phyloP scores from a whole-genome alignment of 2,888 invertebrate species.

The Machimus atricapillus region DNA sequence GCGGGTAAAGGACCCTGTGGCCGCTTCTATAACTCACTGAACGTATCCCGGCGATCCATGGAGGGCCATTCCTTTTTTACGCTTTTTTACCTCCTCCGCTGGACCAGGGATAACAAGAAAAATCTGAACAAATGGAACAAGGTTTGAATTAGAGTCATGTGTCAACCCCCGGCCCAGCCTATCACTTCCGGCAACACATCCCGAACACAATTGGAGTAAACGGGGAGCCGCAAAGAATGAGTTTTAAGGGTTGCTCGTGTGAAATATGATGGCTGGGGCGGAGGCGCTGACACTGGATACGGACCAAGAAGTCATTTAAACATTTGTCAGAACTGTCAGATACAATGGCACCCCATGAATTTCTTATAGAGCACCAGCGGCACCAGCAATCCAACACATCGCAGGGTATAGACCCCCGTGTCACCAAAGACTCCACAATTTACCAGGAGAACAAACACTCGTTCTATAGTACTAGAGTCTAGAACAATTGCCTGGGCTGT shows the following conservation, averaged over 20 bases:
- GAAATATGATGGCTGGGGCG: slow-evolving; percentile 38
- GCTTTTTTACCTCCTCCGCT: neutral
- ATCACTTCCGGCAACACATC: slow-evolving; percentile 29
- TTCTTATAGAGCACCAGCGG: slow-evolving; percentile 48
- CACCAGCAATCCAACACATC: slow-evolving; percentile 5
- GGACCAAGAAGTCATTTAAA: slow-evolving; percentile 49
- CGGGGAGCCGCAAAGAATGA: slow-evolving; percentile 26
- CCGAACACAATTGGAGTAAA: slow-evolving; percentile 32
- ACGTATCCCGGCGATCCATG: neutral
- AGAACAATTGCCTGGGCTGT: neutral
- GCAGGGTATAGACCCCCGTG: slow-evolving; percentile 26
- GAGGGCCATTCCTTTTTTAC: neutral
- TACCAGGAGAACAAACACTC: slow-evolving; percentile 23
- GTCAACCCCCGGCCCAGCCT: slow-evolving; percentile 16
- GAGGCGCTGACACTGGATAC: slow-evolving; percentile 33
- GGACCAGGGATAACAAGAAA: slow-evolving; percentile 28
- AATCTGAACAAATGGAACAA: slow-evolving; percentile 28
- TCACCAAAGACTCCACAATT: slow-evolving; percentile 41
- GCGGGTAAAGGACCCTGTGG: neutral
- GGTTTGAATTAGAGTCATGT: slow-evolving; percentile 34
- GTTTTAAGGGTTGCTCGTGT: slow-evolving; percentile 36
- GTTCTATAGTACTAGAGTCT: neutral
- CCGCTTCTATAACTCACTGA: neutral
- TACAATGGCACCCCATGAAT: slow-evolving; percentile 52
- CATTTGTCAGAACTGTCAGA: slow-evolving; percentile 56